phyloP scores from a whole-genome alignment of 2,888 invertebrate genomes.

The Rhabditoides inermis region DNA sequence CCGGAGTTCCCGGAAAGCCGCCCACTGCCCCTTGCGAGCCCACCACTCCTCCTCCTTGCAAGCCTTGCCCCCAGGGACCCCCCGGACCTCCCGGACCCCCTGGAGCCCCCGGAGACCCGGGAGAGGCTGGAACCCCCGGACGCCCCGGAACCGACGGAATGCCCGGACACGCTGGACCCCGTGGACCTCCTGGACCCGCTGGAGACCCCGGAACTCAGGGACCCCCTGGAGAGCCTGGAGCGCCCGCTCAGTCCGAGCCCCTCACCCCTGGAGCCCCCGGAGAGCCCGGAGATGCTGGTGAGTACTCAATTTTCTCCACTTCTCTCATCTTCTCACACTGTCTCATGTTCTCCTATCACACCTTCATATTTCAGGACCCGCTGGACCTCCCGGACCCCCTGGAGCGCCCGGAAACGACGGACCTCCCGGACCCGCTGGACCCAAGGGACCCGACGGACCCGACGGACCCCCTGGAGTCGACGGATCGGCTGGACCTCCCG shows the following conservation, averaged over 20 bases:
- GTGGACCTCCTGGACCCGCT: constrained; percentile 22
- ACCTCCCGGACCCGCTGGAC: constrained; percentile 42
- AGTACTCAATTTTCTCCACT: background rate
- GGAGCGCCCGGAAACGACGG: constrained; percentile 42
- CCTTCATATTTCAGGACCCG: constrained; percentile 15
- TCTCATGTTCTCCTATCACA: background rate
- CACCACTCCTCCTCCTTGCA: constrained; percentile 47
- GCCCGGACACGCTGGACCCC: constrained; percentile 21
- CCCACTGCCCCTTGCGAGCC: constrained; percentile 49
- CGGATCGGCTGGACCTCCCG: constrained; percentile 36
- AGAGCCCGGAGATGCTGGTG: constrained; percentile 32
- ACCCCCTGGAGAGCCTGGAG: constrained; percentile 37
- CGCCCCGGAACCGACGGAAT: constrained; percentile 37
- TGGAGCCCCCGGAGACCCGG: constrained; percentile 23
- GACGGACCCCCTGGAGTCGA: constrained; percentile 36
- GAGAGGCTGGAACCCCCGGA: constrained; percentile 39
- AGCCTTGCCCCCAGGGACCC: constrained; percentile 38
- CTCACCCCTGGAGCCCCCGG: constrained; percentile 32
- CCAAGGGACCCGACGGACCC: constrained; percentile 38
- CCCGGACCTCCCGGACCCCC: background rate
- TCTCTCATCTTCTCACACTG: background rate
- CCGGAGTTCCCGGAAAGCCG: constrained; percentile 41
- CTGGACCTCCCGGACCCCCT: constrained; percentile 37
- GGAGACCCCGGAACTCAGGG: constrained; percentile 25
- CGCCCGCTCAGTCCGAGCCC: constrained; percentile 25